Percentiles rank a stretch among this genome's conserved stretches.
Conservation (phyloP, 2,888 invertebrate species). For the Dexiosoma caninum region DNA sequence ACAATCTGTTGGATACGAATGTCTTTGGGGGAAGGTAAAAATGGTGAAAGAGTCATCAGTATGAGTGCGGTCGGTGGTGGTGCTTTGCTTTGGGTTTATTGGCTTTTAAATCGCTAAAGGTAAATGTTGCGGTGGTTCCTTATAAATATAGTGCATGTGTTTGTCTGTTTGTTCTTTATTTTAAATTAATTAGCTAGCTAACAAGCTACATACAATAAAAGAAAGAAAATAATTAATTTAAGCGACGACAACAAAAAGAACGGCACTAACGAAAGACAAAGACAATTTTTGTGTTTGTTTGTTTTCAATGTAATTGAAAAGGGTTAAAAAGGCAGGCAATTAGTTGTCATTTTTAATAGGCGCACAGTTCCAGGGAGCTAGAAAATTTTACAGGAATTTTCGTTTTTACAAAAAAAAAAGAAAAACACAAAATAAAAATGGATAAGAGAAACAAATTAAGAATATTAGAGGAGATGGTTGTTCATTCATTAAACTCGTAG, state of each 20-base stretch:
- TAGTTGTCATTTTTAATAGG: slow-evolving; percentile 66
- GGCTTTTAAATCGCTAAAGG: slow-evolving; percentile 13
- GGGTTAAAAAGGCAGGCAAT: slow-evolving; percentile 62
- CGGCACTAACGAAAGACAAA: slow-evolving; percentile 45
- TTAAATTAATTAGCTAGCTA: slow-evolving; percentile 62
- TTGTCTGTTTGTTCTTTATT: background rate
- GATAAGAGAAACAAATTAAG: slow-evolving; percentile 51
- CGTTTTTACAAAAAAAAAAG: slow-evolving; percentile 17
- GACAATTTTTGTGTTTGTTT: slow-evolving; percentile 26
- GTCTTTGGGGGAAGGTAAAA: background rate
- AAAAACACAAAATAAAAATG: slow-evolving; percentile 13
- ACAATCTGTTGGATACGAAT: slow-evolving; percentile 14
- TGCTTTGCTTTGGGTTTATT: background rate
- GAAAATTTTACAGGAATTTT: slow-evolving; percentile 55
- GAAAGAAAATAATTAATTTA: slow-evolving; percentile 53
- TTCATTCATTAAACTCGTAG: slow-evolving; percentile 26
- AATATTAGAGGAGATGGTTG: slow-evolving; percentile 52
- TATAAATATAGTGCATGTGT: background rate
- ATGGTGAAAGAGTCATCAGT: background rate
- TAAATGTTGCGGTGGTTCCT: background rate
- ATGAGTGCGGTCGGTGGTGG: background rate
- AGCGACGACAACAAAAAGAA: slow-evolving; percentile 9
- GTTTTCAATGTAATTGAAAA: slow-evolving; percentile 34
- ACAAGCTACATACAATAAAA: slow-evolving; percentile 50
- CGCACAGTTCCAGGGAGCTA: slow-evolving; percentile 59